Base-by-base conservation (phyloP, 2,888 invertebrate species). In the Phoenoteleia sp. region DNA sequence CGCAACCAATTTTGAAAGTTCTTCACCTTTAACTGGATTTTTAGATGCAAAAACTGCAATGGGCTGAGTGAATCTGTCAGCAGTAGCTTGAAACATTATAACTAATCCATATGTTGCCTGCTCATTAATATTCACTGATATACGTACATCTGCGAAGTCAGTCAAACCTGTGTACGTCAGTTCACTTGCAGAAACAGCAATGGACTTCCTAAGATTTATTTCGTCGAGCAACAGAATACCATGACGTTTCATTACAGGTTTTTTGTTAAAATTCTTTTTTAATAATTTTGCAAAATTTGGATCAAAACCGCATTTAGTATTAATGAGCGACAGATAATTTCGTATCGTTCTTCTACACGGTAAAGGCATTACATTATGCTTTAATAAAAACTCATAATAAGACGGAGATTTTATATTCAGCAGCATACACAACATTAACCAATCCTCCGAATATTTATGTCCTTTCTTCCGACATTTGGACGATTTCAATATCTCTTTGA, bases 41-140 rank as follows among this genome's bases (percentile, higher is more conserved):
- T 81, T 79, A 6, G 87, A 86, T 1, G 85, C 86, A 79, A 88
- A 87, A n/a, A 85, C 85, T 7, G 76, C 85, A 15, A 87, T 77
- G 2, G 87, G 86, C 47, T 86, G 84, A 0, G 85, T 74, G 45
- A 80, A 85, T 4, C 17, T 77, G 21, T 84, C 85, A 11, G 64
- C 23, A 4, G 86, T 52, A 19, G 83, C 54, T 72, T 88, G 87
- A 52, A 86, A 88, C 77, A 84, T 45, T 13, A 85, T 13, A 23
- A 86, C 84, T 2, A 87, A 71, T 1, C 81, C 86, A 36, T 87
- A 69, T n/a, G 72, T 75, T n/a, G 85, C 81, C 19, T 33, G 39
- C 5, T 79, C 81, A n/a, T 72, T n/a, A 13, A 86, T 77, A 45
- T 47, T 47, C 0, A 62, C 58, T 0, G 79, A 52, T 62, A 84